Conservation (phyloP, 2,888 invertebrate genomes). For the Slavum lentiscoides region DNA sequence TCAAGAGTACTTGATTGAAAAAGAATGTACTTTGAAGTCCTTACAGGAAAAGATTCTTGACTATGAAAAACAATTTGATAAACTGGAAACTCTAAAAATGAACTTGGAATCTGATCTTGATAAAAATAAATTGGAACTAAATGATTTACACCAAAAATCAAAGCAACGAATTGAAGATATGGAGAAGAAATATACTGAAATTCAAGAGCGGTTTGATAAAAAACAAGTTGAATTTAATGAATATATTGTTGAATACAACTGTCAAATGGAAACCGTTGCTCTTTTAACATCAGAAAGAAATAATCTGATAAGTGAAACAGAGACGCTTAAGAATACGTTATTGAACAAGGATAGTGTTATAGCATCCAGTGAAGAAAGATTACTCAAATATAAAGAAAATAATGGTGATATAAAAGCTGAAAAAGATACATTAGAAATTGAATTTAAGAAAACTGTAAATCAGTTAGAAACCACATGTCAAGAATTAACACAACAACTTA, state of each 20-base stretch:
- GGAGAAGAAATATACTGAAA: neutral
- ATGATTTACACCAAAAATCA: neutral
- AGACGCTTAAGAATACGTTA: slow-evolving; percentile 6
- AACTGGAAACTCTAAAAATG: slow-evolving; percentile 2
- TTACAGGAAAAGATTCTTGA: neutral
- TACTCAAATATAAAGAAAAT: slow-evolving; percentile 16
- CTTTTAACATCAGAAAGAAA: slow-evolving; percentile 29
- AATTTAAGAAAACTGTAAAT: neutral
- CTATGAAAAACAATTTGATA: slow-evolving; percentile 11
- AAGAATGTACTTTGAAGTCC: neutral
- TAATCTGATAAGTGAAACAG: slow-evolving; percentile 22
- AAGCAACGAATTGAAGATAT: neutral
- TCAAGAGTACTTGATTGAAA: neutral
- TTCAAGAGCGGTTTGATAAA: slow-evolving; percentile 12
- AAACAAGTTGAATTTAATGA: slow-evolving; percentile 6
- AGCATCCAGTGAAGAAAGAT: slow-evolving; percentile 8
- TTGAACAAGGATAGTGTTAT: slow-evolving; percentile 17
- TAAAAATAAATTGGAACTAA: neutral
- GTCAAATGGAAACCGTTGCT: neutral
- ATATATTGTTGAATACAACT: neutral
- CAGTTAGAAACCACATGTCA: neutral
- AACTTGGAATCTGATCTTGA: slow-evolving; percentile 23
- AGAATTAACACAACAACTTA: neutral
- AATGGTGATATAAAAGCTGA: neutral
- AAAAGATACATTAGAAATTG: slow-evolving; percentile 1